These are phyloP conservation scores for Ailurus styani DNA, from an alignment of 2,113 vertebrate species.

Conservation along the genomic window DNA sequence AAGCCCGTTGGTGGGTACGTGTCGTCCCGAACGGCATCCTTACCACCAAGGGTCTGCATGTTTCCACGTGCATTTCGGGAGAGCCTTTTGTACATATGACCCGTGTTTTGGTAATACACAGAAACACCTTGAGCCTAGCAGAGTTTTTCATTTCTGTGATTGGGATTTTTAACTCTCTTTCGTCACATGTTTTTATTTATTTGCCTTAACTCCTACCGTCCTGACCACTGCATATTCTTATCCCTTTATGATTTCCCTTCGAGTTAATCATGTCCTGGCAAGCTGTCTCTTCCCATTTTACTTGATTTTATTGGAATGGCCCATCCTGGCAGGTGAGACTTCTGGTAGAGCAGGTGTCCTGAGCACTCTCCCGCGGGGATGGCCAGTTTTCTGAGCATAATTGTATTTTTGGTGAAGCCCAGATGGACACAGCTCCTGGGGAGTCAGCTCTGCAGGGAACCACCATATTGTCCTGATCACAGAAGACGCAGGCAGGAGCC, in stretches of 20 bases:
- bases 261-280: fast-evolving
- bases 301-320: neutral
- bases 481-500: neutral
- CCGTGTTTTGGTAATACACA: fast-evolving
- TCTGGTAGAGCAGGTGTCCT: neutral
- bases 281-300: fast-evolving
- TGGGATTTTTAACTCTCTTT: neutral
- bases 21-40: too few species aligned
- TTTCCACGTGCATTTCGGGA: neutral
- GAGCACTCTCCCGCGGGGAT: neutral
- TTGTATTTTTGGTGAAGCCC: neutral
- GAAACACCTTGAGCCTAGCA: neutral
- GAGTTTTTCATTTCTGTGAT: neutral
- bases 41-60: neutral
- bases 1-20: fast-evolving
- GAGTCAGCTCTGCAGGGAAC: neutral
- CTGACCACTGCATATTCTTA: neutral
- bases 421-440: neutral
- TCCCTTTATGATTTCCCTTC: neutral
- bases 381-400: fast-evolving
- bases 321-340: neutral
- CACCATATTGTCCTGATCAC: neutral
- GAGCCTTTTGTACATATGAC: neutral
- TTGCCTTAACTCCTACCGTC: too few species aligned
- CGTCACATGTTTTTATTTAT: neutral